Evolutionary conservation across 1,140 invertebrate species (phyloP).

Genomic region (Drosophila leontia): DNA sequence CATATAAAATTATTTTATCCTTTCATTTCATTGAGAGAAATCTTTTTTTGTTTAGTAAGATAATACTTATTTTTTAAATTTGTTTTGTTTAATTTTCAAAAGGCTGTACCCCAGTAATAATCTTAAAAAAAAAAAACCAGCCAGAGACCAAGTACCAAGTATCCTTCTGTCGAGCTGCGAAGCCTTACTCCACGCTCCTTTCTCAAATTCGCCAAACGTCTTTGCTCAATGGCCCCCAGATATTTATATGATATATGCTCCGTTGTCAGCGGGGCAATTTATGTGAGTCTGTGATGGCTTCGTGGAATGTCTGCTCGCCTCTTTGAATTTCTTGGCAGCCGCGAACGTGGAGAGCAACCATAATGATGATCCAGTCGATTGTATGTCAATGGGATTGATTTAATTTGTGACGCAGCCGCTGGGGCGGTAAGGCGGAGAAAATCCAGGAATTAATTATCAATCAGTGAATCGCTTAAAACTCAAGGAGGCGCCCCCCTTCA

Average conservation of each 20-base stretch:
- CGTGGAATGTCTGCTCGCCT: neutral
- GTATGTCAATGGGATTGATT: conserved; percentile 43
- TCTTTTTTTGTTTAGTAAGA: too few relatives aligned
- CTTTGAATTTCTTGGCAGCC: conserved; percentile 28
- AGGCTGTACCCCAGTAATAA: neutral
- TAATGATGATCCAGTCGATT: conserved; percentile 37
- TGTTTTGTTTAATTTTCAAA: too few relatives aligned
- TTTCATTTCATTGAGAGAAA: too few relatives aligned
- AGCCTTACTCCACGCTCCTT: neutral
- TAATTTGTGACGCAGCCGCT: conserved; percentile 19
- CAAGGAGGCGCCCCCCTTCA: conserved; percentile 16
- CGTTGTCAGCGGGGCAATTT: conserved; percentile 27
- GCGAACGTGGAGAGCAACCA: conserved; percentile 29
- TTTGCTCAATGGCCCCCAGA: conserved; percentile 41
- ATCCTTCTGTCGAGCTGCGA: conserved; percentile 18
- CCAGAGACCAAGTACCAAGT: conserved; percentile 7
- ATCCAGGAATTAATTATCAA: conserved; percentile 41
- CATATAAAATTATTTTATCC: too few relatives aligned
- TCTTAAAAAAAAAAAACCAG: too few relatives aligned
- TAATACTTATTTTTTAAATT: too few relatives aligned
- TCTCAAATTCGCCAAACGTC: neutral
- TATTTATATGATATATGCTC: conserved; percentile 56
- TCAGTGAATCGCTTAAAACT: conserved; percentile 19
- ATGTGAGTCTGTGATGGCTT: conserved; percentile 14
- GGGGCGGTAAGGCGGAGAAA: neutral